phyloP scores from a whole-genome alignment of 2,888 invertebrate genomes.

The Pecten maximus region DNA sequence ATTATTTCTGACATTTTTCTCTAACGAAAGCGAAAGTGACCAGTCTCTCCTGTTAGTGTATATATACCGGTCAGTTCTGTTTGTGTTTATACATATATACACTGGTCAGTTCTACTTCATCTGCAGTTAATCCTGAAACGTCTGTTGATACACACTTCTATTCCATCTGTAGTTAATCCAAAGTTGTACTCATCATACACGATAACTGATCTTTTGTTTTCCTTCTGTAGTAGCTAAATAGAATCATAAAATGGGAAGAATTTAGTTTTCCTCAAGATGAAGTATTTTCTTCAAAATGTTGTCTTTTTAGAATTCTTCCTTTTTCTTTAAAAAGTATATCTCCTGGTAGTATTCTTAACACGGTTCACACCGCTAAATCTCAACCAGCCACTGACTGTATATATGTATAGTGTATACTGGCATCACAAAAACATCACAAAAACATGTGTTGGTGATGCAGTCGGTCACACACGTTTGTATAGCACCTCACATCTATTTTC shows the following conservation, averaged over 20 bases:
- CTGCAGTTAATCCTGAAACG: slow-evolving; percentile 36
- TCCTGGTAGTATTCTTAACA: background rate
- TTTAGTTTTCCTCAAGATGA: background rate
- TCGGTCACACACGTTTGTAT: slow-evolving; percentile 14
- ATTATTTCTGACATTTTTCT: background rate
- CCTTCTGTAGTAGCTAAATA: background rate
- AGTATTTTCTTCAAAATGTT: background rate
- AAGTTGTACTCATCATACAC: background rate
- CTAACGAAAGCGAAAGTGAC: slow-evolving; percentile 4
- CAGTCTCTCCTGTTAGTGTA: background rate
- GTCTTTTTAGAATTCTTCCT: background rate
- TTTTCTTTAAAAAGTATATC: background rate
- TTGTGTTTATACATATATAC: no score
- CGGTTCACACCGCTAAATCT: background rate
- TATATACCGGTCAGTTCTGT: background rate
- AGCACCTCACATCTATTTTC: background rate
- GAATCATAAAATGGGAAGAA: background rate
- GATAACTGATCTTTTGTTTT: background rate
- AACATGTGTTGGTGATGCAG: slow-evolving; percentile 16
- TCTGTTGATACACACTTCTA: slow-evolving; percentile 37
- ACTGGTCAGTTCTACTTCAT: slow-evolving; percentile 36
- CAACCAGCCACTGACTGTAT: background rate
- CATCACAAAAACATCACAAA: background rate
- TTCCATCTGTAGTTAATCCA: slow-evolving; percentile 31
- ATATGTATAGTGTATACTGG: background rate